Conservation (phyloP, 2,113 vertebrate species). For the Pangasianodon hypophthalmus region DNA sequence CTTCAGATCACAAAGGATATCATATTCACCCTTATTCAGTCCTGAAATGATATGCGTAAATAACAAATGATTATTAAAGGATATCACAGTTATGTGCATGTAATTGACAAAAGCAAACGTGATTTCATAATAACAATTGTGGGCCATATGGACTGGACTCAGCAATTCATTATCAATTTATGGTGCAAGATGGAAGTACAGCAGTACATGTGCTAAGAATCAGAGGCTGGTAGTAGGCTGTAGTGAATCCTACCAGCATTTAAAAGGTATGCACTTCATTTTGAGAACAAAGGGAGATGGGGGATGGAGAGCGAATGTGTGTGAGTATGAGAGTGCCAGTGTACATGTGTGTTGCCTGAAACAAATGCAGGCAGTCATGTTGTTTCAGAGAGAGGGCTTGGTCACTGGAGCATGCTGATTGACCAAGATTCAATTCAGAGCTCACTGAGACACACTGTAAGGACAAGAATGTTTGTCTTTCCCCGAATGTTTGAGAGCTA, state of each 20-base stretch:
- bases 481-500: slow-evolving; percentile 25
- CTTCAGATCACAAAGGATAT: slow-evolving; percentile 34
- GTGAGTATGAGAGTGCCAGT: slow-evolving; percentile 10
- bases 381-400: slow-evolving; percentile 38
- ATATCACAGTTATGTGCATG: background rate
- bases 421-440: slow-evolving; percentile 51
- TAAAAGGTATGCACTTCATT: background rate
- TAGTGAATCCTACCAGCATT: background rate
- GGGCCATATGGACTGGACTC: background rate
- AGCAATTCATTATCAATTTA: slow-evolving; percentile 28
- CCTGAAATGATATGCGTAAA: background rate
- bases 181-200: background rate
- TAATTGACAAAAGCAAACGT: slow-evolving; percentile 23
- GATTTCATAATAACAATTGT: slow-evolving; percentile 21
- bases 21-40: slow-evolving; percentile 5
- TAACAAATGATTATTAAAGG: slow-evolving; percentile 15
- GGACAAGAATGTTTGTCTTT: slow-evolving; percentile 17
- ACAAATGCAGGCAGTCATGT: slow-evolving; percentile 47
- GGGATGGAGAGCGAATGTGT: background rate
- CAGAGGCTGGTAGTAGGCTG: background rate
- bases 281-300: background rate
- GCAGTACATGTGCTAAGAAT: slow-evolving; percentile 12
- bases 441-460: slow-evolving; percentile 34
- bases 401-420: slow-evolving; percentile 54
- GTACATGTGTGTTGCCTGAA: slow-evolving; percentile 35